Conservation (phyloP, 2,113 vertebrate species). For the Stigmatopora nigra region DNA sequence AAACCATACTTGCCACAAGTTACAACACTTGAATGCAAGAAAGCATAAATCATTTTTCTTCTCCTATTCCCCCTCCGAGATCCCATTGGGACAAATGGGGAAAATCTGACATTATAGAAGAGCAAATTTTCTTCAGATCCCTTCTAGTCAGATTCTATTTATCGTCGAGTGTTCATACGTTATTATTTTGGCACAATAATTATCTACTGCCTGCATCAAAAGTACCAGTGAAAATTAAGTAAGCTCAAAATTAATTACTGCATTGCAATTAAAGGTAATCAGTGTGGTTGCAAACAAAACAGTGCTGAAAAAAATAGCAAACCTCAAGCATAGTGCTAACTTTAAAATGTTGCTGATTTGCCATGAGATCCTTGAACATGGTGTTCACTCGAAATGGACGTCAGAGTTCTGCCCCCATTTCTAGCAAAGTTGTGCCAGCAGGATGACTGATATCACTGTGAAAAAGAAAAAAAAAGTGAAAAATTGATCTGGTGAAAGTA, state of each 20-base stretch:
- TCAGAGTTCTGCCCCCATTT: constrained; percentile 12
- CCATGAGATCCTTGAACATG: background rate
- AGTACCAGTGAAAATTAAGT: background rate
- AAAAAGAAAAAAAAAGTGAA: background rate
- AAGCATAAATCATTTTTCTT: background rate
- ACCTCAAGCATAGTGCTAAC: background rate
- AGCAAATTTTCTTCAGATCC: background rate
- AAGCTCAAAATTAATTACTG: background rate
- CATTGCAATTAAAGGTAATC: background rate
- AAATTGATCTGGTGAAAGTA: too few relatives aligned
- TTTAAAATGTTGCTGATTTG: background rate
- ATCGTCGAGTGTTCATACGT: background rate
- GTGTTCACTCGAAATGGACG: background rate
- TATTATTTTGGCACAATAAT: background rate
- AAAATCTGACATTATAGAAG: background rate
- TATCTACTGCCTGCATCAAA: background rate
- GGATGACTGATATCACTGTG: background rate
- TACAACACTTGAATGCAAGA: constrained; percentile 8
- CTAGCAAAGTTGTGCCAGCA: constrained; percentile 2
- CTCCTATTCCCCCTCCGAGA: background rate
- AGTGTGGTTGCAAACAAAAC: background rate
- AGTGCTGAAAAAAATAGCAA: background rate
- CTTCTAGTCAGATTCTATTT: background rate
- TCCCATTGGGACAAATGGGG: background rate
- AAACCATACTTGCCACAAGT: background rate